Conservation (phyloP, 2,797 vertebrate genomes). For the Cichlasoma orientale region DNA sequence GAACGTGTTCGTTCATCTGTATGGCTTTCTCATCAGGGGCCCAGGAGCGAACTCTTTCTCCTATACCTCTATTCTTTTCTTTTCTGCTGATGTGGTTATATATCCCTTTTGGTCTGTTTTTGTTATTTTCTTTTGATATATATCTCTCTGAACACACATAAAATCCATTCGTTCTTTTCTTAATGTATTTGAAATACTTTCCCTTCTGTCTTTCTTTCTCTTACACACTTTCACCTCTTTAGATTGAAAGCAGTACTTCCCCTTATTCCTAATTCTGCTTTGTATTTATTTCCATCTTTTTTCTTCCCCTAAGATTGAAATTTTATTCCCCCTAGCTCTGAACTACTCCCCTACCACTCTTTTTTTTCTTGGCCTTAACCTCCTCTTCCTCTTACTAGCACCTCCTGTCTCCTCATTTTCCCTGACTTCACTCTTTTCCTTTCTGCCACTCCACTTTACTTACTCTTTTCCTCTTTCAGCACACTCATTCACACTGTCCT, state of each 20-base stretch:
- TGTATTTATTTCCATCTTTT: slow-evolving; percentile 3
- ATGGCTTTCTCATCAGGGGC: slow-evolving; percentile 71
- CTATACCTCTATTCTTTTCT: slow-evolving; percentile 3
- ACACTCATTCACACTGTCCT: slow-evolving; percentile 46
- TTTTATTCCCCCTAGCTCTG: slow-evolving; percentile 71
- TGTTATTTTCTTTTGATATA: not conserved
- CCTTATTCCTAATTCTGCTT: not conserved
- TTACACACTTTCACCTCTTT: not conserved
- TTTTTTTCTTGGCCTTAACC: slow-evolving; percentile 27
- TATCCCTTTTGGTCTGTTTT: not conserved
- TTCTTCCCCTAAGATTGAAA: slow-evolving; percentile 69
- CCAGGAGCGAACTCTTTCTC: slow-evolving; percentile 6
- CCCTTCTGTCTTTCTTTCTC: not conserved
- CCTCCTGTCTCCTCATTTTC: slow-evolving; percentile 24
- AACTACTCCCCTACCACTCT: slow-evolving; percentile 47
- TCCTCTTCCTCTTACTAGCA: slow-evolving; percentile 32
- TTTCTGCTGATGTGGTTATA: not conserved
- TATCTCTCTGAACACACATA: not conserved
- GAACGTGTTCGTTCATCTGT: slow-evolving; percentile 41
- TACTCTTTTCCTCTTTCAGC: slow-evolving; percentile 53
- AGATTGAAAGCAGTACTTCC: not conserved
- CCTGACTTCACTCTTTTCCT: slow-evolving; percentile 43
- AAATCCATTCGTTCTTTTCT: not conserved
- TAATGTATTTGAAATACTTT: not conserved
- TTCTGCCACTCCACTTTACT: slow-evolving; percentile 23